phyloP scores from a whole-genome alignment of 92 coral and sea anemone species.

The Ricordea florida region DNA sequence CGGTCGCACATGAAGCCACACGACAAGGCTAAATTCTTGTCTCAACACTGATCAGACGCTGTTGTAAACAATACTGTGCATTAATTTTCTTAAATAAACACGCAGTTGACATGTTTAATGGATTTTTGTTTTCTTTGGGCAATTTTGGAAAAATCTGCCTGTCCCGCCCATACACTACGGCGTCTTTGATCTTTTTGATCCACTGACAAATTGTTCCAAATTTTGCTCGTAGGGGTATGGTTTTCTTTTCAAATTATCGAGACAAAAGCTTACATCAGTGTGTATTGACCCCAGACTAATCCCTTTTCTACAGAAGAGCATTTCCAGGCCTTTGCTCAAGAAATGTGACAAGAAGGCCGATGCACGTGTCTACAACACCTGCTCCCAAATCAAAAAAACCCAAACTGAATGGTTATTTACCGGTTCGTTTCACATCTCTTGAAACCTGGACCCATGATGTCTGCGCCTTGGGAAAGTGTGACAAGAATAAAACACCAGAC shows the following conservation, averaged over 20 bases:
- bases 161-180: too few relatives aligned
- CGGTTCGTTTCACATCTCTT: slow-evolving; percentile 41
- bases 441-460: slow-evolving; percentile 80
- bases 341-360: slow-evolving; percentile 55
- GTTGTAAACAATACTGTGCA: too few relatives aligned
- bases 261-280: not conserved
- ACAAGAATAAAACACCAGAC: slow-evolving; percentile 54
- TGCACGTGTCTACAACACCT: not conserved
- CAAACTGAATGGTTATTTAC: slow-evolving; percentile 45
- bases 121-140: too few relatives aligned
- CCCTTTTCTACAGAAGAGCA: slow-evolving; percentile 33
- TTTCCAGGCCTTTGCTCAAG: slow-evolving; percentile 68
- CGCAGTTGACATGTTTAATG: too few relatives aligned
- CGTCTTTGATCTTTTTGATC: too few relatives aligned
- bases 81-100: too few relatives aligned
- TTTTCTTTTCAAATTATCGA: not conserved
- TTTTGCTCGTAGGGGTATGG: not conserved
- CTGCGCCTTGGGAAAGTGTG: slow-evolving; percentile 54
- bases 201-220: not conserved
- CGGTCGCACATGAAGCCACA: not conserved
- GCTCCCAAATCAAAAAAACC: slow-evolving; percentile 57
- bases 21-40: too few relatives aligned
- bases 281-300: not conserved
- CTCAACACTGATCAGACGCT: too few relatives aligned
- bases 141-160: too few relatives aligned